Evolutionary conservation across 2,797 vertebrate genomes (phyloP), one percentile per base, ranked within the genome.

Genomic region (Euphonia xanthogaster): DNA sequence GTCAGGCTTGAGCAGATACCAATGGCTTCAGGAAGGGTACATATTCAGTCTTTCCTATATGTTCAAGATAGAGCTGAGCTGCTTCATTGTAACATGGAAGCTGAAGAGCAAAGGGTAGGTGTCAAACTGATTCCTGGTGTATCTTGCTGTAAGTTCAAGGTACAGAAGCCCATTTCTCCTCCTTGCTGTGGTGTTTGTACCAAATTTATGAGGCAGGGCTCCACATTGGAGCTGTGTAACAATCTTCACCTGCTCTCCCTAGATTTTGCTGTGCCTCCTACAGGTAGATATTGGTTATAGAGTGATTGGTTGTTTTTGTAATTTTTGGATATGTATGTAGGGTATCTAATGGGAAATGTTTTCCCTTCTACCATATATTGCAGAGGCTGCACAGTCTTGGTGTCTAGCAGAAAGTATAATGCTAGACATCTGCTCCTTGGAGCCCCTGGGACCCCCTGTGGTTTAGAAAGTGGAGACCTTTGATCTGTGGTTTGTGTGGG

Each of bases 401-500:
- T 73, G 33, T 75, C 77, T 88, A 57, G 62, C n/a, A 55, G 67
- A 70, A 88, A 70, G 45, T 39, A 35, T 66, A 72, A n/a, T 47
- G 61, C 61, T 65, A 90, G 76, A 39, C 74, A 42, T 66, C 51
- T 94, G 84, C 31, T 88, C 35, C 68, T 82, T 67, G 5, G 11
- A 58, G 39, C 71, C 76, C 51, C 47, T 44, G 89, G 79, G 84
- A 83, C 58, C 18, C 48, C 31, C 37, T 94, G 95, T 84, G 95
- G 96, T 94, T 96, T 91, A 54, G 66, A 68, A 92, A 67, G 47
- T 42, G 47, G 58, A 88, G 58, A 60, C 81, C 93, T 96, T 95
- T 94, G 92, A 75, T 94, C 87, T 93, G 94, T 94, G 95, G 95
- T 96, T 96, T 95, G 66, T 88, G 76, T 95, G 91, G 82, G 82